These are phyloP conservation scores for Eidolon helvum DNA, from an alignment of 2,113 vertebrate species.

Conservation along the genomic window DNA sequence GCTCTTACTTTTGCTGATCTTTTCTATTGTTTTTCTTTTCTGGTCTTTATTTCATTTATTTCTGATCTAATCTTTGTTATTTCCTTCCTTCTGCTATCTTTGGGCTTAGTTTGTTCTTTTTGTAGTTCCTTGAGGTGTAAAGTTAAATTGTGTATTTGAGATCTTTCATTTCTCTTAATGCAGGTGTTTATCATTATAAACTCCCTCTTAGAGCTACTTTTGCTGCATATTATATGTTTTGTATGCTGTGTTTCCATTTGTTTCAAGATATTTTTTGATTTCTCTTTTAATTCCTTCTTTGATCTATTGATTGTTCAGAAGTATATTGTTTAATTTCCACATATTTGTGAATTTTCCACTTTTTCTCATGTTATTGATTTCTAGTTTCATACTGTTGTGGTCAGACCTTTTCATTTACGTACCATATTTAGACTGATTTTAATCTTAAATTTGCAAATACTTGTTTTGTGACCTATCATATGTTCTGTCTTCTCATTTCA, in stretches of 20 bases:
- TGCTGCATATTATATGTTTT: neutral
- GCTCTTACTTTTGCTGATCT: neutral
- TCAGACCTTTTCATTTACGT: neutral
- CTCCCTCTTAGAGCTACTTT: neutral
- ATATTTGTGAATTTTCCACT: neutral
- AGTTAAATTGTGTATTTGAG: neutral
- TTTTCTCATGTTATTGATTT: neutral
- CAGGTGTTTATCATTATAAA: neutral
- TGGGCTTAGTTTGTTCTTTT: neutral
- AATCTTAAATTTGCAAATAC: neutral
- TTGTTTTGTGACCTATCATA: neutral
- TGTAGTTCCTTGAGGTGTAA: neutral
- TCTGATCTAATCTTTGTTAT: neutral
- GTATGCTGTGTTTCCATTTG: neutral
- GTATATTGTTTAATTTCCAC: neutral
- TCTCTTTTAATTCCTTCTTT: neutral
- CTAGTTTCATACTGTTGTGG: neutral
- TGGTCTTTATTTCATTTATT: neutral
- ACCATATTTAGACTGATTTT: neutral
- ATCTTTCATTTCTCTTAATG: neutral
- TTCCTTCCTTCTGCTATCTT: neutral
- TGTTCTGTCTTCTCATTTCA: neutral
- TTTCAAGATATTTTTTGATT: neutral
- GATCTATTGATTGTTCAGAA: neutral
- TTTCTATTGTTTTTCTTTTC: neutral